Base-by-base conservation (phyloP, 2,888 invertebrate genomes). In the Gisinianus flammeolus region DNA sequence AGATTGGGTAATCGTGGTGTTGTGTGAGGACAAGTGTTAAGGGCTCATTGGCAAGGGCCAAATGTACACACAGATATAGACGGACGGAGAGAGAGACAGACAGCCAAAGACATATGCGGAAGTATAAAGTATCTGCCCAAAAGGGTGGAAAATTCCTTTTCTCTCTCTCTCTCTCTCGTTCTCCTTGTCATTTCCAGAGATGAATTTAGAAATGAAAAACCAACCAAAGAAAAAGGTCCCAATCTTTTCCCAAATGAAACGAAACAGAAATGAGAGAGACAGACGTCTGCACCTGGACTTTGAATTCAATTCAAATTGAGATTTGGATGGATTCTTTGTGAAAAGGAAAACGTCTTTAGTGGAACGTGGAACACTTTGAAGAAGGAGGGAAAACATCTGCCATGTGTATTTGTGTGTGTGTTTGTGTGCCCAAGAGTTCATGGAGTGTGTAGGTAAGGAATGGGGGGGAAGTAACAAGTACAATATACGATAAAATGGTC, bases 241-340 rank as follows among this genome's bases (percentile, higher is more conserved):
- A n/a, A n/a, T n/a, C n/a, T n/a, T n/a, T n/a, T n/a, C n/a, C n/a
- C n/a, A n/a, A 1, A 44, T 44, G 44, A 6, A 19, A 19, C 5
- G 12, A 35, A 12, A 44, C 19, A 19, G 19, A 12, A 19, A 44
- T 44, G 44, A 44, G 3, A n/a, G 22, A 19, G 62, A 26, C 62
- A 66, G 44, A 56, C 70, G 30, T 30, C 54, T 70, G 70, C 70
- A 70, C 70, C 70, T 70, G 70, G 70, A 70, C 54, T 31, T 22
- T 44, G 62, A 26, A 24, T 26, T 62, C 19, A 19, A 44, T 44
- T 44, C 19, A 44, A 44, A 35, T 35, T 44, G 2, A 44, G 19
- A 4, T 44, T 44, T 44, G 44, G 44, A 19, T n/a, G n/a, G 44
- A 44, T 44, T 44, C n/a, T n/a, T n/a, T n/a, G n/a, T n/a, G n/a